A percentile compares a stretch with the other conserved stretches of the same genome.
Conservation (phyloP, 2,113 vertebrate genomes). For the Mola mola region DNA sequence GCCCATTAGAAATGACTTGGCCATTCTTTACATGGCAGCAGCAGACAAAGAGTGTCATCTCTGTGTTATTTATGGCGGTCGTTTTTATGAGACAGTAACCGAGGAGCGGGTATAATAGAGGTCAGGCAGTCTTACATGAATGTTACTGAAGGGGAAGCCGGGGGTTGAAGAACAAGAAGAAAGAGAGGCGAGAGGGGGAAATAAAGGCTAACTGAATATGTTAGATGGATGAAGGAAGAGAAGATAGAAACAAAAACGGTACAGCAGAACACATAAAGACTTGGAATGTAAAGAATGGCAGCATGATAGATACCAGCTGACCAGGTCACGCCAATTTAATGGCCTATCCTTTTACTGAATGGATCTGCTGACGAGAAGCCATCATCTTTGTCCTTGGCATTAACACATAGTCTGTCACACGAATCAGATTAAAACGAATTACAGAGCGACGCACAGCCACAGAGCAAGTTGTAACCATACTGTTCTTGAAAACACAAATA, state of each 20-base stretch:
- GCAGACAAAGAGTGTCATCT: constrained; percentile 58
- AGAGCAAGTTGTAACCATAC: not conserved
- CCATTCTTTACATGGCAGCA: constrained; percentile 55
- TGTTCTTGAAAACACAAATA: not conserved
- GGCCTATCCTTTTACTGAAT: constrained; percentile 53
- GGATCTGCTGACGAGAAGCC: constrained; percentile 54
- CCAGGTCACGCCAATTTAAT: constrained; percentile 44
- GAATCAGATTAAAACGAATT: constrained; percentile 48
- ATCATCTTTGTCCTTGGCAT: constrained; percentile 66
- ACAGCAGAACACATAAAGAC: not conserved
- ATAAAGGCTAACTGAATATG: not conserved
- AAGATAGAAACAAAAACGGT: not conserved
- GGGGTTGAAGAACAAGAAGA: constrained; percentile 21
- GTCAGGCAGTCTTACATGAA: constrained; percentile 51
- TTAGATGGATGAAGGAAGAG: not conserved
- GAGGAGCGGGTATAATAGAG: constrained; percentile 42
- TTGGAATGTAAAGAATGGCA: constrained; percentile 7
- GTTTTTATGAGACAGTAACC: constrained; percentile 62
- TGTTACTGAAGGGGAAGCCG: constrained; percentile 22
- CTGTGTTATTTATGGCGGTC: constrained; percentile 54
- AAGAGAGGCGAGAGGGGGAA: not conserved
- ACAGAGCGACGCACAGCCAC: too few relatives aligned
- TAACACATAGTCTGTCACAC: constrained; percentile 26
- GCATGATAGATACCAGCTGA: constrained; percentile 56
- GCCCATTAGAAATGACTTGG: constrained; percentile 39